These are phyloP conservation scores for Hyppa rectilinea DNA, from an alignment of 2,888 invertebrate genomes.

Conservation along the genomic window DNA sequence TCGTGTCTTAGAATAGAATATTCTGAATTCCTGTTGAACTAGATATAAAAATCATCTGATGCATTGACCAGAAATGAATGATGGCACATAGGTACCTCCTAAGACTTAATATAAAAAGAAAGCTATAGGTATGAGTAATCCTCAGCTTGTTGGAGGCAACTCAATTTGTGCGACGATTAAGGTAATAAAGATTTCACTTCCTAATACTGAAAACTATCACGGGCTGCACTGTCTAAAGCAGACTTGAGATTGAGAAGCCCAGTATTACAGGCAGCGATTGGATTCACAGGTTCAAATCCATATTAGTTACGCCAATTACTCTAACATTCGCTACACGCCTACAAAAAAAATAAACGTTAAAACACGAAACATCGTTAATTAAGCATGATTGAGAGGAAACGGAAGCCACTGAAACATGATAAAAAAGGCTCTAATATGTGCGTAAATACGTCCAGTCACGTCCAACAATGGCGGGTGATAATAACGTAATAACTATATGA, in stretches of 20 bases:
- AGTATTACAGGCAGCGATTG: background rate
- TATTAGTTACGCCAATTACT: slow-evolving; percentile 19
- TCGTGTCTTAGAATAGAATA: slow-evolving; percentile 14
- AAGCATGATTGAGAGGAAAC: slow-evolving; percentile 66
- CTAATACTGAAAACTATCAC: background rate
- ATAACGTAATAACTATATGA: slow-evolving; percentile 75
- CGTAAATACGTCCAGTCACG: slow-evolving; percentile 74
- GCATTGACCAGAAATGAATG: background rate
- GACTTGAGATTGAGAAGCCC: background rate
- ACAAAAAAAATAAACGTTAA: slow-evolving; percentile 45
- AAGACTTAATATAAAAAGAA: background rate
- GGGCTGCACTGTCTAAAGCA: background rate
- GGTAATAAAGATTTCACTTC: background rate
- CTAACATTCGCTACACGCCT: slow-evolving; percentile 16
- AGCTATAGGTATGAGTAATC: too few relatives aligned
- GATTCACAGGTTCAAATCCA: background rate
- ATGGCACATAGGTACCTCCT: background rate
- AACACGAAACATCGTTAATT: slow-evolving; percentile 48
- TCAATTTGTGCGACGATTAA: background rate
- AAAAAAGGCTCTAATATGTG: slow-evolving; percentile 68
- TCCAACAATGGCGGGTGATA: slow-evolving; percentile 69
- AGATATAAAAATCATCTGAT: background rate
- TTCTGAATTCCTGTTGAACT: background rate
- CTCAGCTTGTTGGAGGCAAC: background rate
- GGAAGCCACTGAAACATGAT: slow-evolving; percentile 68